Conservation (phyloP, 2,113 vertebrate genomes). For the Struthidea cinerea region DNA sequence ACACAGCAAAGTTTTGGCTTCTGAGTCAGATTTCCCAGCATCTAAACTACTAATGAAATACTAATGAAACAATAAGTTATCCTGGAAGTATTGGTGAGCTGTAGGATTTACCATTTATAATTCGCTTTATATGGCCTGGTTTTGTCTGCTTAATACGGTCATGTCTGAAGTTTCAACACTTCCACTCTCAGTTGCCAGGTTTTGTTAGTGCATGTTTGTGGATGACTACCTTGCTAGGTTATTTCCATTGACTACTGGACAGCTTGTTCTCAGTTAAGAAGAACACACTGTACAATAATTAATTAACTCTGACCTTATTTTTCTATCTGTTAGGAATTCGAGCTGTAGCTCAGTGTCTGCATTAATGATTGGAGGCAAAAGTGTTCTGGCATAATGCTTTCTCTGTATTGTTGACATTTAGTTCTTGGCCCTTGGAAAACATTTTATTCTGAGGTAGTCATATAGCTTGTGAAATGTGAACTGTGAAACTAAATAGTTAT, state of each 20-base stretch:
- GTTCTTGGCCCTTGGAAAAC: neutral
- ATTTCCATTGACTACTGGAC: conserved; percentile 3
- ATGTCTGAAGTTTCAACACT: neutral
- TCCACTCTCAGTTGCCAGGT: neutral
- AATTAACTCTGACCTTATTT: conserved; percentile 49
- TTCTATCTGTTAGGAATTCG: neutral
- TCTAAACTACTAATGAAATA: neutral
- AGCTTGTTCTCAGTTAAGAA: neutral
- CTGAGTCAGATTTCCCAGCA: neutral
- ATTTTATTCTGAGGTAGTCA: neutral
- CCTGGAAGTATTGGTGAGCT: neutral
- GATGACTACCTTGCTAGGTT: neutral
- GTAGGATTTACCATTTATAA: neutral
- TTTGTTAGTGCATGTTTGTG: neutral
- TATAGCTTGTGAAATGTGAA: neutral
- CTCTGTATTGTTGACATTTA: neutral
- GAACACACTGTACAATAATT: conserved; percentile 7
- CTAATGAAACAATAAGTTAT: neutral
- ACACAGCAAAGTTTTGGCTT: neutral
- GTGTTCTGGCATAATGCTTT: neutral
- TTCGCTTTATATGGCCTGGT: neutral
- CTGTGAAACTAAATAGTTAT: neutral
- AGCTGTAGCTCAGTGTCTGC: neutral
- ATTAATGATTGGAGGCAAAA: neutral
- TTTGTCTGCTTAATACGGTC: neutral